A percentile compares a stretch with the other conserved stretches of the same genome.
phyloP scores from a whole-genome alignment of 2,113 vertebrate species.

The Heterochromis multidens region DNA sequence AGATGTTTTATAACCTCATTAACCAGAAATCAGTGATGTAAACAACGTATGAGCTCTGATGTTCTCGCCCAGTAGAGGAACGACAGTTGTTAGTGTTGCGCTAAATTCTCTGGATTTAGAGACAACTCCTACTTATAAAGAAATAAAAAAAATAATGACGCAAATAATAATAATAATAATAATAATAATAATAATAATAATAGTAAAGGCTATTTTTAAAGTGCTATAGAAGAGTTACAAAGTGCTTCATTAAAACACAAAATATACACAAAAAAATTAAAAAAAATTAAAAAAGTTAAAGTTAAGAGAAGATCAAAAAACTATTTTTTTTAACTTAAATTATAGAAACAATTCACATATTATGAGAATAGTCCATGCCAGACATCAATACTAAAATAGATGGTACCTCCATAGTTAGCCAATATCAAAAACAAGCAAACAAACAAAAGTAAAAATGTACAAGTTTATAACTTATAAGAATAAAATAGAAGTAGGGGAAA shows the following conservation, averaged over 20 bases:
- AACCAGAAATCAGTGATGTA: not conserved
- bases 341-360: not conserved
- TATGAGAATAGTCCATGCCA: not conserved
- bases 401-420: no score
- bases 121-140: not conserved
- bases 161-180: not conserved
- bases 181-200: not conserved
- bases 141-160: not conserved
- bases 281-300: no score
- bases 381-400: no score
- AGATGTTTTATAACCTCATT: not conserved
- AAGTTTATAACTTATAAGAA: no score
- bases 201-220: not conserved
- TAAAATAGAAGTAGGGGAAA: no score
- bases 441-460: no score
- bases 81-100: rapidly evolving
- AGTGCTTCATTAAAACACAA: not conserved
- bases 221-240: not conserved
- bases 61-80: not conserved
- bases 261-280: not conserved
- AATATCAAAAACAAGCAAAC: no score
- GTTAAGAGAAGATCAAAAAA: no score
- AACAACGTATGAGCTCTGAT: not conserved
- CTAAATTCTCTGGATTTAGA: not conserved
- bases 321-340: not conserved